Evolutionary conservation across 2,888 invertebrate species (phyloP).

Genomic region (Parochlus steinenii): DNA sequence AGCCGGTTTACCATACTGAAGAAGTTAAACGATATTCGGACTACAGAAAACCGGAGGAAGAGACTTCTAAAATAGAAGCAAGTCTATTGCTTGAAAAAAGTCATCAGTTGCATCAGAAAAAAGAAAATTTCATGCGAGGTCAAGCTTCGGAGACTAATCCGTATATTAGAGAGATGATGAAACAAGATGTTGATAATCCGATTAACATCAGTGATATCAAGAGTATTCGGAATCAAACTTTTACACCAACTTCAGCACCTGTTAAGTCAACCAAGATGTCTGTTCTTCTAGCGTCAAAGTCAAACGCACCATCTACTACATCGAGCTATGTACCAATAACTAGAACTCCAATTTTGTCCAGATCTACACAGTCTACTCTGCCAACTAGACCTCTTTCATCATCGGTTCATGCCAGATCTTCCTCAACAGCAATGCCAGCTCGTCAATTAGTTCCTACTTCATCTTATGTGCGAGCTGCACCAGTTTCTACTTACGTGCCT

Average conservation of each 20-base stretch:
- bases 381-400: not conserved
- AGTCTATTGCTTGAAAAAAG: slow-evolving; percentile 22
- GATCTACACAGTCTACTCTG: not conserved
- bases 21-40: no score
- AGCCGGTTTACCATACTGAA: no score
- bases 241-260: not conserved
- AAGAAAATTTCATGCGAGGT: slow-evolving; percentile 28
- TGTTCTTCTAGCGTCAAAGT: no score
- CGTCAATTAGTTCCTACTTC: no score
- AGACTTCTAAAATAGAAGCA: no score
- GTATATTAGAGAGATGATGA: slow-evolving; percentile 25
- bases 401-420: not conserved
- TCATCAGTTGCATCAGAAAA: slow-evolving; percentile 26
- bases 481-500: no score
- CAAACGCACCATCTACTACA: not conserved
- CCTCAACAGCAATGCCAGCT: slow-evolving; percentile 2
- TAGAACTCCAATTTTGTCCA: not conserved
- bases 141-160: slow-evolving; percentile 28
- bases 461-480: no score
- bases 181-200: slow-evolving; percentile 15
- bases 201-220: slow-evolving; percentile 10
- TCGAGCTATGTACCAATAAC: not conserved
- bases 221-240: slow-evolving; percentile 7
- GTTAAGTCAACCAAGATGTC: no score
- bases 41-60: no score